phyloP scores from a whole-genome alignment of 2,888 invertebrate species.

The Diaprepes abbreviatus region DNA sequence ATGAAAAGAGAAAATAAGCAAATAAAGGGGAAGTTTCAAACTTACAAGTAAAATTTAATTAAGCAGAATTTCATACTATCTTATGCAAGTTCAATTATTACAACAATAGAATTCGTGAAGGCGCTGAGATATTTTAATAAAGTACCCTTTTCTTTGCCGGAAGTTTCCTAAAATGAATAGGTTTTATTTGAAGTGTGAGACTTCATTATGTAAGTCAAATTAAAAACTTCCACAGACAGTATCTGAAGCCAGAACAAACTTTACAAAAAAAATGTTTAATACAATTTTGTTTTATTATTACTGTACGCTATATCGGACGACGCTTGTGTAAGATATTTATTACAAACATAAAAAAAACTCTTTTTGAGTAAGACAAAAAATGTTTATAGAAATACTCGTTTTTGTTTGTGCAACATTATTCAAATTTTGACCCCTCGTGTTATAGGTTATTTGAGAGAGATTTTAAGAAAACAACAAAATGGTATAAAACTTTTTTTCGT shows the following conservation, averaged over 20 bases:
- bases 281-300: too few relatives aligned
- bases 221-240: constrained; percentile 48
- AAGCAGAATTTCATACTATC: constrained; percentile 58
- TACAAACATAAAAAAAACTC: too few relatives aligned
- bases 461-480: too few relatives aligned
- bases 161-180: constrained; percentile 53
- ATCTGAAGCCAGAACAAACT: background rate
- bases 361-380: too few relatives aligned
- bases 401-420: too few relatives aligned
- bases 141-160: constrained; percentile 46
- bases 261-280: background rate
- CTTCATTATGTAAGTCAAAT: constrained; percentile 54
- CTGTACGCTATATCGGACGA: too few relatives aligned
- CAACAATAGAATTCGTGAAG: constrained; percentile 62
- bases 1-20: constrained; percentile 7
- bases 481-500: too few relatives aligned
- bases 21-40: constrained; percentile 27
- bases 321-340: too few relatives aligned
- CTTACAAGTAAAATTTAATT: constrained; percentile 60
- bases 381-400: too few relatives aligned
- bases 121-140: constrained; percentile 63
- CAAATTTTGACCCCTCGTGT: too few relatives aligned
- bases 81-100: constrained; percentile 62
- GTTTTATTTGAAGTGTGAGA: constrained; percentile 51
- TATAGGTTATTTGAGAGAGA: too few relatives aligned